Conservation (phyloP, 2,113 vertebrate genomes). For the Theropithecus gelada region DNA sequence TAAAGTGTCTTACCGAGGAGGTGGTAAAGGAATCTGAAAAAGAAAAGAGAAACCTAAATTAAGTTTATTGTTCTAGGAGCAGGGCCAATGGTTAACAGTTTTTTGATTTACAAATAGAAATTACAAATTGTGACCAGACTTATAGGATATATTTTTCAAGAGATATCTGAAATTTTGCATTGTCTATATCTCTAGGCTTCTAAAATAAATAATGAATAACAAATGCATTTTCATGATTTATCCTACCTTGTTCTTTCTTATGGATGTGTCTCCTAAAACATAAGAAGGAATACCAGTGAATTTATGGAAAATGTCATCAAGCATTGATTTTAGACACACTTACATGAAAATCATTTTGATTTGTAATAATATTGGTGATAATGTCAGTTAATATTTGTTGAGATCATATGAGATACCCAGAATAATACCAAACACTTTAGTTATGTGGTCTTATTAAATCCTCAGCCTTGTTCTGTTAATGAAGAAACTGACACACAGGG, state of each 20-base stretch:
- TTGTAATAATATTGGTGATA: not conserved
- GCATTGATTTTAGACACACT: not conserved
- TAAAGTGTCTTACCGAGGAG: conserved; percentile 69
- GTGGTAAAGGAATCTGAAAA: conserved; percentile 61
- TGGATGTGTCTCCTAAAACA: conserved; percentile 54
- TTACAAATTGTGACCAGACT: not conserved
- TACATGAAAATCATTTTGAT: not conserved
- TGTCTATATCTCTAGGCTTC: not conserved
- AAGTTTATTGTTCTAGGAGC: not conserved
- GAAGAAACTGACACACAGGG: not conserved
- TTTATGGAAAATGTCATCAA: not conserved
- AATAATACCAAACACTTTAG: not conserved
- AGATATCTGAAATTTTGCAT: not conserved
- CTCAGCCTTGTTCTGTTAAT: not conserved
- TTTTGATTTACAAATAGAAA: not conserved
- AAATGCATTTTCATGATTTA: not conserved
- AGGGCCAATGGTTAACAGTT: not conserved
- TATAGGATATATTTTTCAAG: not conserved
- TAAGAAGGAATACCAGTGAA: not conserved
- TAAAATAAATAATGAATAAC: not conserved
- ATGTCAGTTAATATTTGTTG: not conserved
- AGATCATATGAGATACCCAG: not conserved
- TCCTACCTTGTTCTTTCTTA: conserved; percentile 56
- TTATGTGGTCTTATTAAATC: not conserved
- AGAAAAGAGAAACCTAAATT: conserved; percentile 27